Conservation (phyloP, 1,140 invertebrate species). For the Pogonus chalceus region DNA sequence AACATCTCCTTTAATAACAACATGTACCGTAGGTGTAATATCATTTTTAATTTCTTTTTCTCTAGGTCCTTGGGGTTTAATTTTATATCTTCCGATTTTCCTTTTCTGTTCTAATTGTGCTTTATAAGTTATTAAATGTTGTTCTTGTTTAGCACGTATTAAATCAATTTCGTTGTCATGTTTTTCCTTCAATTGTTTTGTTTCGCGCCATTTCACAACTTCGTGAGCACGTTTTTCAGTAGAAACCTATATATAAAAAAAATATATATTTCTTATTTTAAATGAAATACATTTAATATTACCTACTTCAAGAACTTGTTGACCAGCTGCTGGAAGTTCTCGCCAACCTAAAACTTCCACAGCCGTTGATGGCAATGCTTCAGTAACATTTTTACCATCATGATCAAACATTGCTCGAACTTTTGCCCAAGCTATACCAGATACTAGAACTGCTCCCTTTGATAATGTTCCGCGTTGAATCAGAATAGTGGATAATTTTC, state of each 20-base stretch:
- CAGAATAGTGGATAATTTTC: slow-evolving; percentile 80
- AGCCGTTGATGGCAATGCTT: slow-evolving; percentile 70
- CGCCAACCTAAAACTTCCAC: slow-evolving; percentile 86
- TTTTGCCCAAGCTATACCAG: slow-evolving; percentile 73
- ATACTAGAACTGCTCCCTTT: slow-evolving; percentile 71
- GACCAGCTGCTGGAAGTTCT: slow-evolving; percentile 77
- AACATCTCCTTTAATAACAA: slow-evolving; percentile 66
- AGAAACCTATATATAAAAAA: background rate
- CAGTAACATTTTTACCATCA: slow-evolving; percentile 50
- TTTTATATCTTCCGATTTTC: slow-evolving; percentile 44
- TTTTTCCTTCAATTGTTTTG: slow-evolving; percentile 48
- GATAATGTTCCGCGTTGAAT: slow-evolving; percentile 84
- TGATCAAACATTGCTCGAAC: slow-evolving; percentile 81
- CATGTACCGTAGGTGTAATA: slow-evolving; percentile 39
- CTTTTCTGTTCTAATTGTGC: slow-evolving; percentile 51
- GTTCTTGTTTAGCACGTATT: slow-evolving; percentile 55
- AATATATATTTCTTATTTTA: background rate
- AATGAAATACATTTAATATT: slow-evolving; percentile 42
- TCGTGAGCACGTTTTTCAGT: slow-evolving; percentile 54
- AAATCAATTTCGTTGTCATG: slow-evolving; percentile 46
- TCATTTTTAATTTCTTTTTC: slow-evolving; percentile 46
- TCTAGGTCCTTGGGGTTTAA: slow-evolving; percentile 40
- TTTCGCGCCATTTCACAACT: slow-evolving; percentile 55
- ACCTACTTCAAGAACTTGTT: slow-evolving; percentile 71
- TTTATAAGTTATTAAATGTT: slow-evolving; percentile 61